phyloP scores from a whole-genome alignment of 1,140 invertebrate genomes.

The Tetragonula clypearis region DNA sequence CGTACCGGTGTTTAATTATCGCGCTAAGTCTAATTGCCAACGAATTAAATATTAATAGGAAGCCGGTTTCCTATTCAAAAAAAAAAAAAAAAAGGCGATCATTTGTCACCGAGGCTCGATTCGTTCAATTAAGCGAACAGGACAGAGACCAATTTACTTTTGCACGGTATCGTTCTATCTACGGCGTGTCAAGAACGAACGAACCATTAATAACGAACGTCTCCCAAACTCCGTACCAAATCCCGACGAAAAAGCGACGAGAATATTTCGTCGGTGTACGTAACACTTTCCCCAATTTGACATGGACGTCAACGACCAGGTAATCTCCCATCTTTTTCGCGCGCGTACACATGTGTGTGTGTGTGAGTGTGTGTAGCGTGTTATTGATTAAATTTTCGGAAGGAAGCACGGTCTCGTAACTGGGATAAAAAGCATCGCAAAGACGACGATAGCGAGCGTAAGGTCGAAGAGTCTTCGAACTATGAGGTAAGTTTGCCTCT shows the following conservation, averaged over 20 bases:
- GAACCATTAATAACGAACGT: slow-evolving; percentile 5
- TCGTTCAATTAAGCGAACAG: background rate
- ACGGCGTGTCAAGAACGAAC: background rate
- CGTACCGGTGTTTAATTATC: slow-evolving; percentile 46
- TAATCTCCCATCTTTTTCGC: background rate
- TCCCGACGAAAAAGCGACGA: background rate
- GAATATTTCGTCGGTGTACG: background rate
- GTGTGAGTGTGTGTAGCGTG: too few species aligned
- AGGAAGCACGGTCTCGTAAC: background rate
- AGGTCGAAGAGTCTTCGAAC: slow-evolving; percentile 60
- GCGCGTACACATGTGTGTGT: too few species aligned
- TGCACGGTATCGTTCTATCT: background rate
- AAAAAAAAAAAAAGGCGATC: background rate
- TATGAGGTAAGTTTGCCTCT: slow-evolving; percentile 70
- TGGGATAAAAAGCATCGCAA: slow-evolving; percentile 11
- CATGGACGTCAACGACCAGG: background rate
- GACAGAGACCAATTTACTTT: background rate
- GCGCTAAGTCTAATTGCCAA: background rate
- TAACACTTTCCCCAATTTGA: background rate
- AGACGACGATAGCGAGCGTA: slow-evolving; percentile 32
- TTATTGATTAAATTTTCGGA: slow-evolving; percentile 17
- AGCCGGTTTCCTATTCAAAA: background rate
- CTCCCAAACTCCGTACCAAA: background rate
- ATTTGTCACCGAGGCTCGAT: background rate
- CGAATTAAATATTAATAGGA: background rate